Conservation (phyloP, 2,113 vertebrate species). For the Ramphastos sulfuratus region DNA sequence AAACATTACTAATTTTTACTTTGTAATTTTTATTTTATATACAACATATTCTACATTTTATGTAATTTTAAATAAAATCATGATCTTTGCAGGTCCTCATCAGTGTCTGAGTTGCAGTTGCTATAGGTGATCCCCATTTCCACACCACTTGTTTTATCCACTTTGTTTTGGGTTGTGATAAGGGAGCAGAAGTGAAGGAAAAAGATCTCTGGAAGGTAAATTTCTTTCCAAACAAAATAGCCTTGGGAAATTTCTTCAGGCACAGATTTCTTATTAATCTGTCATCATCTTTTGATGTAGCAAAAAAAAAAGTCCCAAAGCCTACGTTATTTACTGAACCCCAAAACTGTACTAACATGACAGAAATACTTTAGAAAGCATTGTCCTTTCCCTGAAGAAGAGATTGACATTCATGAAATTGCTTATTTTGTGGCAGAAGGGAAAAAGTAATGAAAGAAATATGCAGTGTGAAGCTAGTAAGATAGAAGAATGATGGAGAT, state of each 20-base stretch:
- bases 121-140: accelerated
- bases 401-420: background rate
- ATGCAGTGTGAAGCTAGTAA: background rate
- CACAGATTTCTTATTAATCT: background rate
- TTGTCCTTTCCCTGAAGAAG: background rate
- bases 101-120: background rate
- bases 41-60: too few species aligned
- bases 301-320: background rate
- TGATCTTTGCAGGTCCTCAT: background rate
- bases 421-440: background rate
- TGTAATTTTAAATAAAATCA: background rate
- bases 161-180: background rate
- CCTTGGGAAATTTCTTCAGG: background rate
- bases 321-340: background rate
- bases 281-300: background rate
- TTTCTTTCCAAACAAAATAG: background rate
- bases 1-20: too few species aligned
- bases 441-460: background rate
- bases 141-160: background rate
- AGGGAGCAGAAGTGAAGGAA: background rate
- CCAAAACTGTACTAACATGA: background rate
- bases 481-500: background rate
- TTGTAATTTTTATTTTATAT: too few species aligned
- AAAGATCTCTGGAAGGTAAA: background rate
- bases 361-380: background rate